A percentile compares a stretch with the other conserved stretches of the same genome.
Conservation (phyloP, 2,113 vertebrate genomes). For the Astatotilapia flaviijosephi region DNA sequence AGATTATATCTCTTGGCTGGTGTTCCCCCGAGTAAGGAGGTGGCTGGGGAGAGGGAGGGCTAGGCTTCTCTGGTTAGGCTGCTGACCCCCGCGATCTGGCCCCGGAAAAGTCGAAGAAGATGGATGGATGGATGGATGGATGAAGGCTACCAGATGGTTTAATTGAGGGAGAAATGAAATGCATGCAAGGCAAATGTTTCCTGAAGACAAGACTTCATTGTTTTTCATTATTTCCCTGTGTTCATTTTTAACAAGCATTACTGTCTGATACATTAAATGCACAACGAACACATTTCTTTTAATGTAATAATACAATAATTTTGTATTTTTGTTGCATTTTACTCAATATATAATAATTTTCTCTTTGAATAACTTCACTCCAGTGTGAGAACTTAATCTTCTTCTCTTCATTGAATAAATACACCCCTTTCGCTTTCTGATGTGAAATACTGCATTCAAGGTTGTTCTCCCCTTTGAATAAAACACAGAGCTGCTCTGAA, state of each 20-base stretch:
- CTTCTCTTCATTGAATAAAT: too few relatives aligned
- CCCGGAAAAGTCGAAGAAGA: background rate
- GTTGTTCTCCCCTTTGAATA: constrained; percentile 13
- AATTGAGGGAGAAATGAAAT: background rate
- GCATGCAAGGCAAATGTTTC: background rate
- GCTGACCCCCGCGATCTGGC: background rate
- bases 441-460: background rate
- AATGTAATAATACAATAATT: background rate
- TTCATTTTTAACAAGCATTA: background rate
- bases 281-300: background rate
- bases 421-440: background rate
- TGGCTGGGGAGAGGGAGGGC: background rate
- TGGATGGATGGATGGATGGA: background rate
- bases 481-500: constrained; percentile 23
- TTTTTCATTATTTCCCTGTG: background rate
- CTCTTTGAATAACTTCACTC: background rate
- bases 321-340: background rate
- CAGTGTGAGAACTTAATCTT: background rate
- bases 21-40: background rate
- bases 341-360: background rate
- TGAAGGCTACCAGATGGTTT: background rate
- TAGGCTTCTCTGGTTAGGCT: background rate
- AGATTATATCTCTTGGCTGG: background rate
- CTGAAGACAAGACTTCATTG: background rate
- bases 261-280: background rate